These are phyloP conservation scores for Lepidocyrtinus sp. DNA, from an alignment of 2,888 invertebrate species.

Conservation along the genomic window DNA sequence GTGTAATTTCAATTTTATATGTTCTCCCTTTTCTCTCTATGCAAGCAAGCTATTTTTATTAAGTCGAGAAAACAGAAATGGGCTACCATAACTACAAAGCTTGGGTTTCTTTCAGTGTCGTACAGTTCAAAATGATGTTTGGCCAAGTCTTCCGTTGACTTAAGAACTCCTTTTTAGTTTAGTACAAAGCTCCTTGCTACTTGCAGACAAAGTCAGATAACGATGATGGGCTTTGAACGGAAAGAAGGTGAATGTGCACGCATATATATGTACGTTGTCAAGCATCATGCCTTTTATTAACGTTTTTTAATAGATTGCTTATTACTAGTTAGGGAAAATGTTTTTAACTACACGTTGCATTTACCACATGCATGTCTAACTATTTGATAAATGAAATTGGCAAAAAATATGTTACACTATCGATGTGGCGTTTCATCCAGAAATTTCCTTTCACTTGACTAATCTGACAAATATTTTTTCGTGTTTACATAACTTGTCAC, in stretches of 20 bases:
- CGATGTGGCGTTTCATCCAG: too few species aligned
- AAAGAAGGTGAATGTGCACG: conserved; percentile 53
- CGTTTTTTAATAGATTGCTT: not conserved
- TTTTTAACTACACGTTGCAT: not conserved
- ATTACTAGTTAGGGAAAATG: not conserved
- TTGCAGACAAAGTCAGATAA: not conserved
- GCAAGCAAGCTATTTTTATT: not conserved
- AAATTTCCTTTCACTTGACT: too few species aligned
- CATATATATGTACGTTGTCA: conserved; percentile 36
- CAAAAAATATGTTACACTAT: too few species aligned
- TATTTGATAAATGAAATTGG: not conserved
- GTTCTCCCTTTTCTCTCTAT: not conserved
- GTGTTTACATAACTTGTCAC: too few species aligned
- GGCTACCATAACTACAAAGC: not conserved
- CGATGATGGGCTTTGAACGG: not conserved
- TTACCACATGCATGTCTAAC: not conserved
- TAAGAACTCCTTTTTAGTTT: not conserved
- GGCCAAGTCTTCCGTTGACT: not conserved
- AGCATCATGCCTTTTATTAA: conserved; percentile 35
- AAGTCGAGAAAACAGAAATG: conserved; percentile 29
- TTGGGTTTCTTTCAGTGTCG: not conserved
- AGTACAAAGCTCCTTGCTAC: not conserved
- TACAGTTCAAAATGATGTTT: not conserved
- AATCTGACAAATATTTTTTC: not conserved
- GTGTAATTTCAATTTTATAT: not conserved